Evolutionary conservation across 2,888 invertebrate genomes (phyloP), one percentile per base, ranked within the genome.

Genomic region (Elegia similella): DNA sequence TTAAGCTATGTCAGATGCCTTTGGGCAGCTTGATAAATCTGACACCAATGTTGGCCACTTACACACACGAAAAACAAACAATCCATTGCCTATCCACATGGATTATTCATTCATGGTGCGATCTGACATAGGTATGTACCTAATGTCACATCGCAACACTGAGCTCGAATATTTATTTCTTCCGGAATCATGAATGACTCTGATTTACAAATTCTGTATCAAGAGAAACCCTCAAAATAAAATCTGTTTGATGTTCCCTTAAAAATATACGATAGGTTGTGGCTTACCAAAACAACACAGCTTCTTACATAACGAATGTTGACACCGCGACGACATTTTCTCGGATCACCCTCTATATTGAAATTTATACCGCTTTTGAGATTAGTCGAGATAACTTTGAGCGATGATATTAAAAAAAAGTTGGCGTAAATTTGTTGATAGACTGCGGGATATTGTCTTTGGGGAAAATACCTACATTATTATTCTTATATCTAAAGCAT

Each of bases 331-430:
- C 42, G 32, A 15, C 29, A 42, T 32, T 50, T 50, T 50, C 34
- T 50, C 34, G 3, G 13, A 50, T 17, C 17, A 38, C 34, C 50
- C 34, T 17, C 16, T 17, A 50, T 17, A 34, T 50, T 50, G 50
- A 50, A 50, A 50, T 50, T 50, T 50, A 50, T 34, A 34, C 32
- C 48, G 48, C 48, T 50, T 17, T 34, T 16, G 50, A 50, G 48
- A 48, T 48, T 48, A 48, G 32, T 7, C 32, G 48, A 32, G 34
- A 16, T 50, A 50, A 50, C 50, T 50, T 50, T 50, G 50, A 50
- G 32, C 34, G 50, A 50, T 50, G 50, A 38, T 50, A 50, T 50
- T 50, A 50, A 50, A 50, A n/a, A 50, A 50, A 50, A 50, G 50
- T 50, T 50, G 50, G 50, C 50, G 17, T 12, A 34, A 50, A 38